These are phyloP conservation scores for Meloidogyne chitwoodi DNA, from an alignment of 1,140 invertebrate genomes.

Conservation along the genomic window DNA sequence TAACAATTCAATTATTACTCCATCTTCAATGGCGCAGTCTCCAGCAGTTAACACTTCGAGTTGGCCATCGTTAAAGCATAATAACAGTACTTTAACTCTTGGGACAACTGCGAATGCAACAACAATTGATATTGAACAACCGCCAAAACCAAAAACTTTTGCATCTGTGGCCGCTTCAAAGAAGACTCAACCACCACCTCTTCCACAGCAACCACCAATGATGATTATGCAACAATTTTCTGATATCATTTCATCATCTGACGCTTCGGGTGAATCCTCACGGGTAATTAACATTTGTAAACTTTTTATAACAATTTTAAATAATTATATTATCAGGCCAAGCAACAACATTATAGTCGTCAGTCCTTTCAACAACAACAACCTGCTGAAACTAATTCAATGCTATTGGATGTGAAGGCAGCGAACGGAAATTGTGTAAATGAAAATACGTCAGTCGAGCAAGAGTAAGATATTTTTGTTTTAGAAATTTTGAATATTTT, in stretches of 20 bases:
- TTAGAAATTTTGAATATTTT: too few relatives aligned
- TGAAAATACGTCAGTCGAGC: not conserved
- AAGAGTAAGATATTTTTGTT: not conserved
- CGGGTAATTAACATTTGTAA: not conserved
- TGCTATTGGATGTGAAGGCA: not conserved
- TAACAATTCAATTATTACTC: not conserved
- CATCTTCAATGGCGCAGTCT: not conserved
- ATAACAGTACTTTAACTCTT: not conserved
- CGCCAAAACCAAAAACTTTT: conserved; percentile 19
- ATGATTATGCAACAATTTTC: not conserved
- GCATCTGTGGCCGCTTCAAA: conserved; percentile 16
- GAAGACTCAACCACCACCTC: not conserved
- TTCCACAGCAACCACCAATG: not conserved
- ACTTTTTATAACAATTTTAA: not conserved
- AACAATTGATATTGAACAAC: not conserved
- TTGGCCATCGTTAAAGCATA: conserved; percentile 4
- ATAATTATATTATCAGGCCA: not conserved
- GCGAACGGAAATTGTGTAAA: not conserved
- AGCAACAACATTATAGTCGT: not conserved
- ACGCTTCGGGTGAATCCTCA: not conserved
- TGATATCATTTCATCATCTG: not conserved
- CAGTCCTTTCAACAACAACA: not conserved
- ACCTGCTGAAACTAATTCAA: not conserved
- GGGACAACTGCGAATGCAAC: not conserved
- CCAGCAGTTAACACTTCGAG: not conserved